Base-by-base conservation (phyloP, 1,140 invertebrate species). In the Anastatus disparis region DNA sequence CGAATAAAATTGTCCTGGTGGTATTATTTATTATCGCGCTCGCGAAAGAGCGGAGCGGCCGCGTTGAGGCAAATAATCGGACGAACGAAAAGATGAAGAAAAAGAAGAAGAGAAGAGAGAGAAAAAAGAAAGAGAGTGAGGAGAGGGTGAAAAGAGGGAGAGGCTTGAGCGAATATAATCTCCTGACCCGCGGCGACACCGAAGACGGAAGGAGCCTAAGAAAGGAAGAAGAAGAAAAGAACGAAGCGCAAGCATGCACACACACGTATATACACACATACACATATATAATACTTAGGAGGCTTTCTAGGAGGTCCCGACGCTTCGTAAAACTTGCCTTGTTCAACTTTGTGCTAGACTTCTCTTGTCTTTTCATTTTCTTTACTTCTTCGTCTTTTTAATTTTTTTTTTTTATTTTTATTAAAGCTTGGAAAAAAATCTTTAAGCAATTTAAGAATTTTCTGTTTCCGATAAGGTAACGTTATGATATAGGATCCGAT, bases 161-260 rank as follows among this genome's bases (percentile, higher is more conserved):
- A 64, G 38, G 35, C 35, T 52, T n/a, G n/a, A n/a, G 58, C 53
- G 66, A 70, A 70, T 70, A 70, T 70, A 70, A 70, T 70, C 67
- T 73, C 46, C 38, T 69, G 59, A 65, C 65, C 58, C 72, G 59
- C 74, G 70, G 59, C 69, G 50, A 67, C 69, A 62, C 46, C 26
- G 55, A 63, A 70, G 50, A 46, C 53, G 59, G 55, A 53, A 65
- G 65, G 40, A 31, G 29, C 15, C n/a, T n/a, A n/a, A n/a, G n/a
- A 46, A 59, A 48, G n/a, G 17, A 38, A 7, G n/a, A n/a, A n/a
- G n/a, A n/a, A 40, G 44, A 48, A 15, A 15, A 58, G 53, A 67
- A 15, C 46, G 61, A 64, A 52, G 61, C 61, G 46, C 61, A 50
- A 53, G 35, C 48, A 65, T 65, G 55, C 38, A 50, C 63, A 53